Evolutionary conservation across 2,888 invertebrate species (phyloP), one percentile per base, ranked within the genome.

Genomic region (Mylabris sibirica): DNA sequence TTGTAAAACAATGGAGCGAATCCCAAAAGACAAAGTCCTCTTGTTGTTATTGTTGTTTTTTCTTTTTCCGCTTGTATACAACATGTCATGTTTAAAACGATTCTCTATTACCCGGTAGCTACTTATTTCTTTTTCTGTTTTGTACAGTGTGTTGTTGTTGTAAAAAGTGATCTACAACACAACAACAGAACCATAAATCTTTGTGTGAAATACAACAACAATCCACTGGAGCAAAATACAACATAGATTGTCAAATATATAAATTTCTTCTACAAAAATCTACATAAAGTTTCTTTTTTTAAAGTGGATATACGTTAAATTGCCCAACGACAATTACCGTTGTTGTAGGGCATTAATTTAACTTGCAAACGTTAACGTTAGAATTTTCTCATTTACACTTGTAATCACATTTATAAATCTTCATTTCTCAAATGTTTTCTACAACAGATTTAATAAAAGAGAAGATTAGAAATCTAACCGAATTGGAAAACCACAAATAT

Each of bases 211-310:
- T 75, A 74, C 72, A 72, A 74, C 69, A 71, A 65, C 71, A 72
- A 66, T 35, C 57, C 71, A 65, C 67, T 71, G 65, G 68, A 67
- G 69, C 71, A 71, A 72, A 77, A 74, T 71, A 75, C 74, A 76
- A 73, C 74, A 76, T 78, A 78, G 75, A 76, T 75, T 77, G 75
- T 75, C 62, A 61, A 65, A 74, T 76, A 71, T 17, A 78, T 78
- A 77, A 78, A 76, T 78, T 78, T 78, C 78, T 78, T 78, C 76
- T 77, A 70, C 72, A 67, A 73, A 65, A 75, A 76, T 77, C 73
- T 73, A 17, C 17, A 44, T 44, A 11, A 8, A 17, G 17, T n/a
- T 44, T 44, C n/a, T 6, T 17, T 1, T 14, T 14, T 1, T 3
- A 14, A 38, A 38, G 11, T 35, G 14, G n/a, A n/a, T n/a, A 38